Conservation (phyloP, 92 coral and sea anemone species). For the Diadumene lineata region DNA sequence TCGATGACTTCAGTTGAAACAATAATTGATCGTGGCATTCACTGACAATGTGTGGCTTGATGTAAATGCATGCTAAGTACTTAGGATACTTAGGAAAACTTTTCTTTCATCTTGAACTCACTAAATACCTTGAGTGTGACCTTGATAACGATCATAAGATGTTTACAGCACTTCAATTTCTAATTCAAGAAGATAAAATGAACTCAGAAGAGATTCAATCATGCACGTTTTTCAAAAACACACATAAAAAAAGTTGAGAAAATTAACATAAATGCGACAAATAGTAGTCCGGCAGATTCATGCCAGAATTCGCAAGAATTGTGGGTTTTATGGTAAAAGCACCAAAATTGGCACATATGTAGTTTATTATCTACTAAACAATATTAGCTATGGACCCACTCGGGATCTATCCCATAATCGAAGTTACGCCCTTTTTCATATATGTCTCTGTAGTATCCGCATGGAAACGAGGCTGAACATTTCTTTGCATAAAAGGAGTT, state of each 20-base stretch:
- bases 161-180: background rate
- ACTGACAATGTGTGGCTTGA: background rate
- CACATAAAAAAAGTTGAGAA: constrained; percentile 10
- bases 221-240: constrained; percentile 11
- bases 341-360: too few species aligned
- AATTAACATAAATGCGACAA: constrained; percentile 6
- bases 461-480: too few species aligned
- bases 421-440: too few species aligned
- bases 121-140: constrained; percentile 17
- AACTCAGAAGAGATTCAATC: background rate
- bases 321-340: too few species aligned
- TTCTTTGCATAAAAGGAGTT: too few species aligned
- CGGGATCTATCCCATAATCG: too few species aligned
- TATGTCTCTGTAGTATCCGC: too few species aligned
- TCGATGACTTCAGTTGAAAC: too few species aligned
- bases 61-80: background rate
- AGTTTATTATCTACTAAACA: too few species aligned
- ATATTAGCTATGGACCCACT: too few species aligned
- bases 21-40: background rate
- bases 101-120: constrained; percentile 23
- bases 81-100: constrained; percentile 19
- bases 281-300: too few species aligned
- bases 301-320: too few species aligned
- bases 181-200: background rate
- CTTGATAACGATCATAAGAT: constrained; percentile 4